Percentiles rank a stretch among this genome's conserved stretches.
These are phyloP conservation scores for Ochropacha duplaris DNA, from an alignment of 2,888 invertebrate genomes.

Conservation along the genomic window DNA sequence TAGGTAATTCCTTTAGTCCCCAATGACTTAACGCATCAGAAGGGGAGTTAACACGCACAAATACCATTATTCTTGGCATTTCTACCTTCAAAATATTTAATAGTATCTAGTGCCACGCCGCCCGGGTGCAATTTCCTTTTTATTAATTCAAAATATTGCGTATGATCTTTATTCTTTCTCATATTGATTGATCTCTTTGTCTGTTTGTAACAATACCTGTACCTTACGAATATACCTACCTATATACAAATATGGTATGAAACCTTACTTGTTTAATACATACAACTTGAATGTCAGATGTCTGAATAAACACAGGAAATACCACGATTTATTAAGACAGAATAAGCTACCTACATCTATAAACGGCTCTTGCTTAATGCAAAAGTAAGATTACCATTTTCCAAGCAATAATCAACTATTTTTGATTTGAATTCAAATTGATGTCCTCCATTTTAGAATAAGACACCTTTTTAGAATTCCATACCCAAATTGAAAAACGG, in stretches of 20 bases:
- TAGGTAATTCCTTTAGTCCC: background rate
- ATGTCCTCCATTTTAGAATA: too few species aligned
- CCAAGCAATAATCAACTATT: too few species aligned
- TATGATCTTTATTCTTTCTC: background rate
- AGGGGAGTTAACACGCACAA: background rate
- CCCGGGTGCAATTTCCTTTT: background rate
- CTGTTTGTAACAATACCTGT: slow-evolving; percentile 30
- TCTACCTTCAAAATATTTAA: background rate
- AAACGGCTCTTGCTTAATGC: too few species aligned
- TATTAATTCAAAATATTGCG: background rate
- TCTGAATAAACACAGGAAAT: background rate
- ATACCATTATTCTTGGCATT: slow-evolving; percentile 1
- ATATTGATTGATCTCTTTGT: slow-evolving; percentile 29
- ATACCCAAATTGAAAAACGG: too few species aligned
- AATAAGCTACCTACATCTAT: background rate
- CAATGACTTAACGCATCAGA: background rate
- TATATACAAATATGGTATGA: background rate
- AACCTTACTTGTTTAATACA: background rate
- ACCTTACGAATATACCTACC: slow-evolving; percentile 10
- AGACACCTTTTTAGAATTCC: too few species aligned
- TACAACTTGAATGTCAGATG: background rate
- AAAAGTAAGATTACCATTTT: background rate
- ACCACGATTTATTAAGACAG: background rate
- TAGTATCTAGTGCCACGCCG: background rate
- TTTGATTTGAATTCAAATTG: too few species aligned